Percentiles rank a stretch among this genome's conserved stretches.
Evolutionary conservation across 2,113 vertebrate genomes (phyloP).

Genomic region (Odontesthes bonariensis): DNA sequence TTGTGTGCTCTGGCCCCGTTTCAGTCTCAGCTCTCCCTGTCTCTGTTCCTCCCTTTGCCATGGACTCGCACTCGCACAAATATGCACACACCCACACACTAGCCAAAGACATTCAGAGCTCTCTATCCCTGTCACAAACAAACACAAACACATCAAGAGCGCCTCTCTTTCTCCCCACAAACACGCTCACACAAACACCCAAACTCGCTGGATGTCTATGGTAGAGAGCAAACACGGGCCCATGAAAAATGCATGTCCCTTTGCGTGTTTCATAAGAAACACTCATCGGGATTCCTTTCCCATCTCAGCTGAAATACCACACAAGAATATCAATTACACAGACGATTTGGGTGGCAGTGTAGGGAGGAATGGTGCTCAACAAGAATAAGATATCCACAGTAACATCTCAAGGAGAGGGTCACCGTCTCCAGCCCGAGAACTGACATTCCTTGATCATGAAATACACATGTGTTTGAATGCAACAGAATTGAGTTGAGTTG

Average conservation of each 20-base stretch:
- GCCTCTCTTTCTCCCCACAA: conserved; percentile 47
- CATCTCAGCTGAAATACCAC: conserved; percentile 68
- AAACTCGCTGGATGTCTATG: conserved; percentile 45
- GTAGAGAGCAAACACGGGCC: conserved; percentile 65
- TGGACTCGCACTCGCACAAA: conserved; percentile 4
- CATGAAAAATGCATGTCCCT: conserved; percentile 82
- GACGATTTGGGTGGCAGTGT: conserved; percentile 68
- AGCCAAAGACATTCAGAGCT: conserved; percentile 37
- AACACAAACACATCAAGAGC: conserved; percentile 60
- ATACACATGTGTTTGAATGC: conserved; percentile 28
- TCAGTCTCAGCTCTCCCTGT: conserved; percentile 43
- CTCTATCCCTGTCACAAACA: conserved; percentile 51
- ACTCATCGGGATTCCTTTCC: conserved; percentile 75
- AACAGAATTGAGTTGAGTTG: conserved; percentile 18
- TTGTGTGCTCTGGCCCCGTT: conserved; percentile 55
- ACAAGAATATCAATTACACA: conserved; percentile 76
- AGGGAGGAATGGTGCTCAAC: conserved; percentile 37
- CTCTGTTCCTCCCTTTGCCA: conserved; percentile 14
- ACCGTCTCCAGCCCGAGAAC: conserved; percentile 28
- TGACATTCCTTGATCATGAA: conserved; percentile 40
- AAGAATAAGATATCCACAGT: conserved; percentile 42
- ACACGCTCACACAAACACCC: conserved; percentile 54
- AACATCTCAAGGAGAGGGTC: conserved; percentile 66
- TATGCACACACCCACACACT: conserved; percentile 10
- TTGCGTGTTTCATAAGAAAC: conserved; percentile 76